Evolutionary conservation across 1,140 invertebrate genomes (phyloP).

Genomic region (Zelostemma sp.): DNA sequence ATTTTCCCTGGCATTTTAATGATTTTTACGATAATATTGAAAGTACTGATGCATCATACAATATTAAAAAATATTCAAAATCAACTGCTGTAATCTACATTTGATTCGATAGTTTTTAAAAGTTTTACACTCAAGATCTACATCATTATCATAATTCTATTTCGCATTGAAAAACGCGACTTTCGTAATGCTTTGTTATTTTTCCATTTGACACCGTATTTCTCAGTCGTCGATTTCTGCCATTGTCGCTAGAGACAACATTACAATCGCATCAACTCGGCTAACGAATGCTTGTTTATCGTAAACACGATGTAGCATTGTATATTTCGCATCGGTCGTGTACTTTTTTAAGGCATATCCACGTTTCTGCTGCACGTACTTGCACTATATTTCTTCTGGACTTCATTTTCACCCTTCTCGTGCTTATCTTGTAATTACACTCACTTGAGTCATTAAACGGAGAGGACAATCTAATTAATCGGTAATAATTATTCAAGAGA

Average conservation of each 20-base stretch:
- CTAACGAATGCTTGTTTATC: constrained; percentile 25
- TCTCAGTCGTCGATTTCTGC: constrained; percentile 18
- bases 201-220: constrained; percentile 14
- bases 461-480: too few relatives aligned
- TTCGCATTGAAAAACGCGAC: constrained; percentile 23
- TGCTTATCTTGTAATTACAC: too few relatives aligned
- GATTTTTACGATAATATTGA: too few relatives aligned
- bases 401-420: too few relatives aligned
- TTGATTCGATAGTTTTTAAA: too few relatives aligned
- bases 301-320: constrained; percentile 7
- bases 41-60: too few relatives aligned
- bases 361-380: not conserved
- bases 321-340: not conserved
- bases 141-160: not conserved
- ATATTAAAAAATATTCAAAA: too few relatives aligned
- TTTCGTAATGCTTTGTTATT: constrained; percentile 21
- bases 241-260: constrained; percentile 25
- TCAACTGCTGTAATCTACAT: too few relatives aligned
- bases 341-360: constrained; percentile 1
- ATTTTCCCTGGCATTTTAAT: too few relatives aligned
- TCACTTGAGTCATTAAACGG: too few relatives aligned
- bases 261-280: constrained; percentile 24
- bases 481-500: too few relatives aligned
- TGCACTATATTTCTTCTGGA: not conserved
- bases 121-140: not conserved